Evolutionary conservation across 2,113 vertebrate genomes (phyloP), one percentile per base, ranked within the genome.

Genomic region (Nycticebus coucang): DNA sequence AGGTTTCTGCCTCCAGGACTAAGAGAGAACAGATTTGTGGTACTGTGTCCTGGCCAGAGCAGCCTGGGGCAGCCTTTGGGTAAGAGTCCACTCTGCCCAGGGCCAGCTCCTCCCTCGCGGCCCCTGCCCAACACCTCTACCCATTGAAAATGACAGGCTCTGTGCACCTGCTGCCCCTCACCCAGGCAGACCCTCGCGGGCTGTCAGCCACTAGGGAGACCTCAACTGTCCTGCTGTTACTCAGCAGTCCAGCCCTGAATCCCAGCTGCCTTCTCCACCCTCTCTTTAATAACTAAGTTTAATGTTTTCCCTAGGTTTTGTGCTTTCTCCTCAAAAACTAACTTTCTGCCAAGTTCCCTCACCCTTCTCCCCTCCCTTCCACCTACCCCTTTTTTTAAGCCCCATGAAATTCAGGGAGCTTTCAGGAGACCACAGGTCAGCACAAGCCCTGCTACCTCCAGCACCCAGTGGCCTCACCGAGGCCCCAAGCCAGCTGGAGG

Each of bases 311-410:
- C 91, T 21, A 26, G 33, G 33, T 37, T 53, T 53, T 89, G 22
- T 66, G 41, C 55, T 79, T 37, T 17, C 41, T 66, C 41, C n/a
- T 19, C 33, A 78, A 78, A 66, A 66, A 30, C 35, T 35, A 77
- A 35, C 12, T 13, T 33, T 59, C 60, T 33, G 14, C 21, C 2
- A 0, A 35, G 41, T 35, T 60, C 22, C 17, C 10, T 26, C 33
- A n/a, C 13, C 33, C 1, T 21, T 22, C 6, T 28, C 24, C 22
- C 6, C 18, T 10, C 26, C 35, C 19, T 45, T 74, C 69, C 11
- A 28, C 71, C 28, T 24, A 15, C 10, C 53, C 4, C 14, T 0
- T 19, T 19, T 2, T 2, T n/a, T 1, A 4, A 75, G 4, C 72
- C 33, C 21, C 37, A 50, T 8, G 0, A 50, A 50, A 50, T 50